Evolutionary conservation across 2,113 vertebrate genomes (phyloP).

Genomic region (Thamnaconus septentrionalis): DNA sequence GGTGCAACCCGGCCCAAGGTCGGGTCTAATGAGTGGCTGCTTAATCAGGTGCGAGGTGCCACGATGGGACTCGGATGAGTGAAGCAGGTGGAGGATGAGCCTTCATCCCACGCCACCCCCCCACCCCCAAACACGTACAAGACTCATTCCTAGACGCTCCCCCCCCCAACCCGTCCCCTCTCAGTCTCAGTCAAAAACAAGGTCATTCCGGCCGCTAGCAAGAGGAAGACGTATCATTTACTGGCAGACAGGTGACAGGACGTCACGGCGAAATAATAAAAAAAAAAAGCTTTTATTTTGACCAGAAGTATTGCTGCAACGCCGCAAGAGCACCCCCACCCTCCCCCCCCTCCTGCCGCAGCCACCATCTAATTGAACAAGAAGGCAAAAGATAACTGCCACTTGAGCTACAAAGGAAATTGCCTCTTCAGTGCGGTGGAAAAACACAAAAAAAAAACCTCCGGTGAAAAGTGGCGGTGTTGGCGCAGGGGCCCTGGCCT

Average conservation of each 20-base stretch:
- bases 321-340: constrained; percentile 13
- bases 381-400: constrained; percentile 69
- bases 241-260: constrained; percentile 70
- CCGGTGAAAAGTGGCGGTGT: constrained; percentile 38
- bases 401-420: constrained; percentile 68
- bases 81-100: constrained; percentile 49
- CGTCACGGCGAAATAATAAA: constrained; percentile 39
- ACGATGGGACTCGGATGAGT: constrained; percentile 43
- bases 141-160: constrained; percentile 60
- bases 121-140: constrained; percentile 62
- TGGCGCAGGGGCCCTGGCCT: constrained; percentile 32
- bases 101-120: constrained; percentile 18
- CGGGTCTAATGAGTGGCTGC: constrained; percentile 52
- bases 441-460: constrained; percentile 36
- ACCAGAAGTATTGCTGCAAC: constrained; percentile 64
- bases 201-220: constrained; percentile 64
- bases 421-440: constrained; percentile 54
- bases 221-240: constrained; percentile 76
- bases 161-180: constrained; percentile 38
- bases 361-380: constrained; percentile 64
- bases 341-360: not conserved
- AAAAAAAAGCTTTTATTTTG: constrained; percentile 70
- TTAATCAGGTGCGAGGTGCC: constrained; percentile 65
- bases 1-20: constrained; percentile 57
- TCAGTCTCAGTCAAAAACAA: constrained; percentile 71